A percentile compares a stretch with the other conserved stretches of the same genome.
Evolutionary conservation across 2,797 vertebrate species (phyloP).

Genomic region (Orestias chungarensis): DNA sequence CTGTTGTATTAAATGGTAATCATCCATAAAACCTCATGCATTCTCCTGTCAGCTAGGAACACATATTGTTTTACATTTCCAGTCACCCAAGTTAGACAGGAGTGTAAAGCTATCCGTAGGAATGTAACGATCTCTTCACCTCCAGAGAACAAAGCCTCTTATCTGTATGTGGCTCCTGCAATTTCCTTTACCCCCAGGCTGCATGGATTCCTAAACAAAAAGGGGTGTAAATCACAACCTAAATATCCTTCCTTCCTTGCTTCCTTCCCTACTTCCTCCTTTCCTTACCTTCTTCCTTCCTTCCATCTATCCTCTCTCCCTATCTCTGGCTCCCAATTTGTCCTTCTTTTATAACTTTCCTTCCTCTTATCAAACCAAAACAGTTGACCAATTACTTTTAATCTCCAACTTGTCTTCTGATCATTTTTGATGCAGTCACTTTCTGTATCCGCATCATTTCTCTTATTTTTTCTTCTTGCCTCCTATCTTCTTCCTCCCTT

Average conservation of each 20-base stretch:
- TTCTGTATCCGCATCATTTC: slow-evolving; percentile 42
- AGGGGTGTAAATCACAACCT: slow-evolving; percentile 70
- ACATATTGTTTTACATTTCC: slow-evolving; percentile 51
- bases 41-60: slow-evolving; percentile 46
- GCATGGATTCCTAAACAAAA: slow-evolving; percentile 59
- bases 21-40: slow-evolving; percentile 46
- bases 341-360: not conserved
- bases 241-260: slow-evolving; percentile 48
- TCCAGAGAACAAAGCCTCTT: slow-evolving; percentile 74
- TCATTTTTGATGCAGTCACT: slow-evolving; percentile 51
- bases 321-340: no score
- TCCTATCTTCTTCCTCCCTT: slow-evolving; percentile 44
- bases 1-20: no score
- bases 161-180: slow-evolving; percentile 70
- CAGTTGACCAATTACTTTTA: no score
- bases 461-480: slow-evolving; percentile 19
- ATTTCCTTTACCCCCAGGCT: slow-evolving; percentile 73
- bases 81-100: slow-evolving; percentile 48
- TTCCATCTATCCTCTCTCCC: slow-evolving; percentile 48
- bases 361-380: slow-evolving; percentile 47
- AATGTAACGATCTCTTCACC: slow-evolving; percentile 75
- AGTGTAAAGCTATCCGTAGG: slow-evolving; percentile 65
- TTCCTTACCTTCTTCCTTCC: slow-evolving; percentile 47
- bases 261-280: slow-evolving; percentile 44
- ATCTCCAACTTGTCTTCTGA: slow-evolving; percentile 61